Base-by-base conservation (phyloP, 1,140 invertebrate species). In the Pseudobourletiella spinata region DNA sequence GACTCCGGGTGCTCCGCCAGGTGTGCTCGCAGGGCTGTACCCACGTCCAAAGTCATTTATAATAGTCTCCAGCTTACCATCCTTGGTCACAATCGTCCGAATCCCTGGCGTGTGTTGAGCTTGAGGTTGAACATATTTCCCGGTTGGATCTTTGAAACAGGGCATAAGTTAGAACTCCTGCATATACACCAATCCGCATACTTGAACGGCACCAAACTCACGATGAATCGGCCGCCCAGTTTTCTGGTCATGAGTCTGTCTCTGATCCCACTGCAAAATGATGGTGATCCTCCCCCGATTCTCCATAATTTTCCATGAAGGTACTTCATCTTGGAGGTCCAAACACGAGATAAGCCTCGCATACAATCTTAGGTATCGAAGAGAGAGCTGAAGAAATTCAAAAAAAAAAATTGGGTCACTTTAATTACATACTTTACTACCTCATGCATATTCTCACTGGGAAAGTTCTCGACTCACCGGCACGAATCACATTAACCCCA, bases 271-370 rank as follows among this genome's bases (percentile, higher is more conserved):
- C 20, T 30, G 77, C 92, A 88, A 73, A 70, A 93, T 89, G 76
- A 95, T 88, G 71, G 91, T 93, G 78, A 94, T 87, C 74, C 89
- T 84, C 73, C 89, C 88, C 79, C 91, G 88, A 82, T 91, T 91
- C 82, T 94, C 90, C 88, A 92, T 92, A 80, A 94, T 92, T 78
- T 93, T 93, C 91, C 91, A 95, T 77, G 89, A 91, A 71, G 90
- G 89, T 20, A 72, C 71, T 48, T 92, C 90, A 89, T 93, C 87
- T 79, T 92, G 89, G 72, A 94, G 78, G 76, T 92, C 89, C 79
- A 94, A 79, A 60, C 89, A 88, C 81, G 92, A 88, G 72, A 94
- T 92, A 71, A n/a, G 91, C 91, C 79, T 94, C 91, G 83, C 91
- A 94, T 75, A 95, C 90, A 82, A 95, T 94, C 80, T 90, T 89